Conservation (phyloP, 2,888 invertebrate species). For the Fragum whitleyi region DNA sequence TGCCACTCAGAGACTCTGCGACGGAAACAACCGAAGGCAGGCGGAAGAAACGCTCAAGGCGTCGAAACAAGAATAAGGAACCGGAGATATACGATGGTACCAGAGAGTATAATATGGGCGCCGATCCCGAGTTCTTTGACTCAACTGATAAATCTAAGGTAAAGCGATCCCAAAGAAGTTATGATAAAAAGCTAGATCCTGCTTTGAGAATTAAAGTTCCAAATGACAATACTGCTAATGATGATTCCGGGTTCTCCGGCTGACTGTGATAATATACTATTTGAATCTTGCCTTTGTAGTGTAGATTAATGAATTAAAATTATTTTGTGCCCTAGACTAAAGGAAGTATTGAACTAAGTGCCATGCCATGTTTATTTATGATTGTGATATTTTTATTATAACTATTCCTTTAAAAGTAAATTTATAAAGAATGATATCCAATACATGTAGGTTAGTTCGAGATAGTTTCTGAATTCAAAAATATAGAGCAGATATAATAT, state of each 20-base stretch:
- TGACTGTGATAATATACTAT: background rate
- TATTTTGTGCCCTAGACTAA: no score
- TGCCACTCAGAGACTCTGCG: slow-evolving; percentile 61
- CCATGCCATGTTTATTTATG: no score
- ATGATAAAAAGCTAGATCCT: slow-evolving; percentile 65
- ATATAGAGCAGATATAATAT: no score
- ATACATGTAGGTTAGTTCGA: no score
- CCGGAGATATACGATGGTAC: slow-evolving; percentile 75
- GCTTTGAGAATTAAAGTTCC: slow-evolving; percentile 51
- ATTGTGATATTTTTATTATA: no score
- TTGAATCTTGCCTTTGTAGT: background rate
- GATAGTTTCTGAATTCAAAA: no score
- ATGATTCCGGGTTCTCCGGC: slow-evolving; percentile 20
- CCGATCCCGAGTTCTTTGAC: slow-evolving; percentile 70
- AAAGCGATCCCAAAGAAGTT: slow-evolving; percentile 69
- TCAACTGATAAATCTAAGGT: slow-evolving; percentile 69
- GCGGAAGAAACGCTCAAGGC: slow-evolving; percentile 64
- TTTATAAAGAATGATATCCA: no score
- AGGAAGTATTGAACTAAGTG: no score
- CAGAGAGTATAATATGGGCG: slow-evolving; percentile 70
- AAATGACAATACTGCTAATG: slow-evolving; percentile 42
- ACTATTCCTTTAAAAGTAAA: no score
- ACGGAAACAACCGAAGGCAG: slow-evolving; percentile 42
- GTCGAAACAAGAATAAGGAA: slow-evolving; percentile 67
- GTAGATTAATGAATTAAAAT: background rate